Evolutionary conservation across 2,888 invertebrate species (phyloP).

Genomic region (Thelaira solivaga): DNA sequence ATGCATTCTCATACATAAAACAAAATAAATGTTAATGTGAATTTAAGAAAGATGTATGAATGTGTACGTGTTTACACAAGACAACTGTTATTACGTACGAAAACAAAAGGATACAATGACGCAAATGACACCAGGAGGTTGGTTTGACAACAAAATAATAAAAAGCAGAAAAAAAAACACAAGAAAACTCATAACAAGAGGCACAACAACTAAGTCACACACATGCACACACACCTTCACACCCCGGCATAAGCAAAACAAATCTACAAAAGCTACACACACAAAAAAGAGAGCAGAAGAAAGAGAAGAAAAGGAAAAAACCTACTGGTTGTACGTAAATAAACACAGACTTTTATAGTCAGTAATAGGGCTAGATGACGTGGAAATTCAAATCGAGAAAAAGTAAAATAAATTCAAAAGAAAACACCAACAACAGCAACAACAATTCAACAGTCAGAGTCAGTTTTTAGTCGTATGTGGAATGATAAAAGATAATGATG

Average conservation of each 20-base stretch:
- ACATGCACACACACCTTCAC: neutral
- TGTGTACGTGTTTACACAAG: neutral
- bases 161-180: neutral
- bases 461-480: slow-evolving; percentile 24
- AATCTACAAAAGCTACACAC: neutral
- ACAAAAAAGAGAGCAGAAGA: neutral
- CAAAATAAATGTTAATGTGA: slow-evolving; percentile 36
- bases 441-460: neutral
- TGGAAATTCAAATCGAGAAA: slow-evolving; percentile 30
- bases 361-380: slow-evolving; percentile 38
- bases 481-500: neutral
- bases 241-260: neutral
- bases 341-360: neutral
- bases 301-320: slow-evolving; percentile 12
- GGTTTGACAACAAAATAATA: slow-evolving; percentile 39
- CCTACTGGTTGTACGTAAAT: neutral
- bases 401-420: slow-evolving; percentile 6
- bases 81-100: slow-evolving; percentile 38
- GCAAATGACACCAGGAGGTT: slow-evolving; percentile 56
- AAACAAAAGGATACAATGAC: slow-evolving; percentile 57
- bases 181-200: slow-evolving; percentile 21
- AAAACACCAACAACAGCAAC: slow-evolving; percentile 15
- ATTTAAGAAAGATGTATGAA: neutral
- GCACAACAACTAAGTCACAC: slow-evolving; percentile 9
- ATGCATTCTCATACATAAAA: slow-evolving; percentile 4